Evolutionary conservation across 2,888 invertebrate genomes (phyloP), one percentile per base, ranked within the genome.

Genomic region (Sinodicranocentrus sp.): DNA sequence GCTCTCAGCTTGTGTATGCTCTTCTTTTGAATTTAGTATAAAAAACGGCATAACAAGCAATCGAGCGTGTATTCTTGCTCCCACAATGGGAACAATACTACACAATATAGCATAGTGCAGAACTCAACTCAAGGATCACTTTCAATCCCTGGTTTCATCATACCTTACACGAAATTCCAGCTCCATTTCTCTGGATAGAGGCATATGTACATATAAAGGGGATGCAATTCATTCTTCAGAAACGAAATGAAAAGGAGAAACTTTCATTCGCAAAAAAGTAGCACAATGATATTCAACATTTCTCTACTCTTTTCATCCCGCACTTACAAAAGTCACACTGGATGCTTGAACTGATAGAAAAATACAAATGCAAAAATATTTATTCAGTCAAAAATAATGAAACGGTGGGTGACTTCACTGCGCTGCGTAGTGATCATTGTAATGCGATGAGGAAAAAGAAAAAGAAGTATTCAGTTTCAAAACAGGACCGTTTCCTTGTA

Each of bases 201-300:
- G 8, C 13, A 1, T 23, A 25, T 15, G 21, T 33, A 10, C 28
- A 73, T 17, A 73, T 61, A 61, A 26, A 23, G 39, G 43, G 54
- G 63, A 39, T 67, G 76, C 65, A 65, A 68, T 68, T 59, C 77
- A 77, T 43, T 68, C 65, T 54, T 44, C 26, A 59, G 68, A 26
- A 23, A 68, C 19, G 39, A 25, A 59, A 77, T 19, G 67, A 25
- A 23, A 54, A 68, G n/a, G 39, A 77, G 52, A 57, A 68, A 59
- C 28, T 77, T 77, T 77, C 77, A 70, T 78, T 70, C 61, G 48
- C 44, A 54, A 23, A 54, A 75, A 78, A 61, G 68, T 70, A 61
- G 68, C 59, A 77, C 68, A 57, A 68, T 68, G 19, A n/a, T 26
- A 77, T 59, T 59, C 71, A 26, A 59, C 10, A 17, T 52, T 61